A percentile compares a stretch with the other conserved stretches of the same genome.
These are phyloP conservation scores for Anarsia innoxiella DNA, from an alignment of 2,888 invertebrate species.

Conservation along the genomic window DNA sequence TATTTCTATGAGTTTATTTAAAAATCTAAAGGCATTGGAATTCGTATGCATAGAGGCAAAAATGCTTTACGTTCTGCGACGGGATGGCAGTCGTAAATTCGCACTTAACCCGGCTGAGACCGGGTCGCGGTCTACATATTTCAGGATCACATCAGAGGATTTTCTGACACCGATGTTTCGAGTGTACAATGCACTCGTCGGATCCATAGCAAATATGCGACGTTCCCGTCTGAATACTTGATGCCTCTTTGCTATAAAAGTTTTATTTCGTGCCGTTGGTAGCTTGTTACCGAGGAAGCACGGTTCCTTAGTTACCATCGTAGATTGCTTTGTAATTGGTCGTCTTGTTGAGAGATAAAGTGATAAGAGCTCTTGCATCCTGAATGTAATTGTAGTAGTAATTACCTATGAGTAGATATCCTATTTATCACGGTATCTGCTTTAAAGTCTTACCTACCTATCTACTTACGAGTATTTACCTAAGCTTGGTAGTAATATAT, in stretches of 20 bases:
- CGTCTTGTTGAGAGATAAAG: conserved; percentile 1
- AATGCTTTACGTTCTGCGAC: conserved; percentile 39
- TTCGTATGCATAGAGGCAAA: conserved; percentile 40
- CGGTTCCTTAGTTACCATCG: conserved; percentile 4
- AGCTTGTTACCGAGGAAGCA: conserved; percentile 2
- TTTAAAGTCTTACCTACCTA: too few relatives aligned
- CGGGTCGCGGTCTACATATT: conserved; percentile 40
- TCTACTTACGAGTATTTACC: too few relatives aligned
- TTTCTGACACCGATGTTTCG: conserved; percentile 30
- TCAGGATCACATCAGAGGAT: conserved; percentile 39
- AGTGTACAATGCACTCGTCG: conserved; percentile 32
- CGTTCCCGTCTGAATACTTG: conserved; percentile 22
- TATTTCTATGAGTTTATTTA: conserved; percentile 20
- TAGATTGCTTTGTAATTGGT: conserved; percentile 7
- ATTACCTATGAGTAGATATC: too few relatives aligned
- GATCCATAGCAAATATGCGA: conserved; percentile 34
- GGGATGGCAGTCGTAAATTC: conserved; percentile 43
- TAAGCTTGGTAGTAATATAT: too few relatives aligned
- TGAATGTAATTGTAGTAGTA: too few relatives aligned
- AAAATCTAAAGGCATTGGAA: conserved; percentile 35
- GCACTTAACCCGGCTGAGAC: conserved; percentile 36
- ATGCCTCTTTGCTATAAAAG: conserved; percentile 11
- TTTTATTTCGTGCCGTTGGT: background rate
- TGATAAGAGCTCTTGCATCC: conserved; percentile 1
- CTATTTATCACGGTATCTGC: too few relatives aligned